Base-by-base conservation (phyloP, 2,113 vertebrate genomes). In the Phocoena sinus region DNA sequence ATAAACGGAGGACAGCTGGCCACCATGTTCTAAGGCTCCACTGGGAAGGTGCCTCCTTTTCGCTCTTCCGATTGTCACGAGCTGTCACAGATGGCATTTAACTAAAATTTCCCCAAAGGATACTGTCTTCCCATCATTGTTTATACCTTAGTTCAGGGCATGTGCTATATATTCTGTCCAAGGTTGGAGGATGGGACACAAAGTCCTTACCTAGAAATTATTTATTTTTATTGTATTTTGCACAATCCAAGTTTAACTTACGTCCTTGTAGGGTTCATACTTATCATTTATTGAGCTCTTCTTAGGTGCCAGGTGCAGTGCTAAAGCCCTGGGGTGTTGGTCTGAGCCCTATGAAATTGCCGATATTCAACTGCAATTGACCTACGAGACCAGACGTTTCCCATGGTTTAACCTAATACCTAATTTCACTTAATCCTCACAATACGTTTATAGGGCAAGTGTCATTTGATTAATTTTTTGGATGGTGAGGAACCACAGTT, bases 401-500 rank as follows among this genome's bases (percentile, higher is more conserved):
- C 6, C 38, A 20, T 33, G 15, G 53, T 36, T 71, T 28, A 14
- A n/a, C 17, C 56, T 36, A 53, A 67, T 4, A 3, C 18, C 7
- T 2, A 31, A 56, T 71, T 71, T 70, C 38, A 6, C 63, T 47
- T 73, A 20, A 33, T 71, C n/a, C 56, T 89, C 56, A 31, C 36
- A 14, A 0, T 18, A 33, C 17, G 9, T 71, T 44, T 12, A 23
- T 2, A 13, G 38, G 31, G 33, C 18, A 70, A 65, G 8, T 3
- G 26, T 36, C 23, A 15, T 21, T 62, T 20, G 3, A 44, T 65
- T 70, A 7, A 26, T 21, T 50, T 67, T 36, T 65, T 31, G 50
- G 53, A 20, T 38, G 47, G 25, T 7, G 11, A 79, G 41, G 33
- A 65, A 6, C 31, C 6, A 2, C 0, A 0, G 20, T 18, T 67